Evolutionary conservation across 2,113 vertebrate species (phyloP).

Genomic region (Piaya cayana): DNA sequence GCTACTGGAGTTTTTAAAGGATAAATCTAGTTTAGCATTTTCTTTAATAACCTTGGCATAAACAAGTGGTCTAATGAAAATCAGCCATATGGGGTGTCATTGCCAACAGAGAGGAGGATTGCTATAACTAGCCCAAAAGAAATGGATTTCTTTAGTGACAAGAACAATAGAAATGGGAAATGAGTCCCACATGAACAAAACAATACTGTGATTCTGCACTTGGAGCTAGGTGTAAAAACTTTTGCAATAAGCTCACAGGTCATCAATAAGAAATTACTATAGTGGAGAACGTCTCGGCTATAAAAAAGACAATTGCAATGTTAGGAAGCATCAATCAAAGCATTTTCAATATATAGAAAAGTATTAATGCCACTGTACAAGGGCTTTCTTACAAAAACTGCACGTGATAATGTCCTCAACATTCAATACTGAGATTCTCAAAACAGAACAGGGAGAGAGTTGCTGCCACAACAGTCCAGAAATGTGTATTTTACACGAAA

Average conservation of each 20-base stretch:
- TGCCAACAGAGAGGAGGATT: not conserved
- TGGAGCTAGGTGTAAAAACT: not conserved
- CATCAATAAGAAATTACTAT: conserved; percentile 23
- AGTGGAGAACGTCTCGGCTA: not conserved
- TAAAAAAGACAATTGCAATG: conserved; percentile 34
- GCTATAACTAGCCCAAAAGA: not conserved
- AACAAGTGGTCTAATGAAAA: not conserved
- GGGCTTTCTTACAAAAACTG: conserved; percentile 4
- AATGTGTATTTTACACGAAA: not conserved
- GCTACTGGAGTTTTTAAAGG: not conserved
- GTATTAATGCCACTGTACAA: not conserved
- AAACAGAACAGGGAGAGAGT: not conserved
- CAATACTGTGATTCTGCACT: not conserved
- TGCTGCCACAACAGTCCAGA: not conserved
- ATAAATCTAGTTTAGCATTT: conserved; percentile 2
- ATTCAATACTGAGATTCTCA: not conserved
- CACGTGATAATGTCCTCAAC: not conserved
- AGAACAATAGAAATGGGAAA: not conserved
- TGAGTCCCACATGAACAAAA: not conserved
- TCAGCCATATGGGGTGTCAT: not conserved
- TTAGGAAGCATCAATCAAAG: conserved; percentile 29
- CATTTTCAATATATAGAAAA: not conserved
- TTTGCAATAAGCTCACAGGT: not conserved
- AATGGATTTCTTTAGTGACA: not conserved
- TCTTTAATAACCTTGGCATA: not conserved